A percentile compares a stretch with the other conserved stretches of the same genome.
Evolutionary conservation across 2,888 invertebrate genomes (phyloP).

Genomic region (Ochropleura plecta): DNA sequence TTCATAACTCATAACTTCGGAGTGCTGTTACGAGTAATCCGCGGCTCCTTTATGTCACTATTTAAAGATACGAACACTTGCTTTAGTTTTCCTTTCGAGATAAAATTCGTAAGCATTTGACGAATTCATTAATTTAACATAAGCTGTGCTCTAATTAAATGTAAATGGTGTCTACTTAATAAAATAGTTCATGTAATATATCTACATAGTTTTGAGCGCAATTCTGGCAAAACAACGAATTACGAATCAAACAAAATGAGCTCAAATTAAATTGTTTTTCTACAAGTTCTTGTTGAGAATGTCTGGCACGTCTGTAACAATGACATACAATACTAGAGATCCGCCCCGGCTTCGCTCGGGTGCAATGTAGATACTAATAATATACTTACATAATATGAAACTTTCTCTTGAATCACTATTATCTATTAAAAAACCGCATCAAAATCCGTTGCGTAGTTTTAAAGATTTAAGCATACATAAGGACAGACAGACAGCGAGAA

Average conservation of each 20-base stretch:
- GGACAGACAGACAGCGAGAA: no score
- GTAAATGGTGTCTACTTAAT: slow-evolving; percentile 22
- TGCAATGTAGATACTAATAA: no score
- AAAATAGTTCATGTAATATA: slow-evolving; percentile 10
- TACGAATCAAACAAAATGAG: slow-evolving; percentile 1
- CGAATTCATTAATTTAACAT: slow-evolving; percentile 28
- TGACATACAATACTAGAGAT: neutral
- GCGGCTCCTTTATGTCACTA: slow-evolving; percentile 28
- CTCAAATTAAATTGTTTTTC: slow-evolving; percentile 19
- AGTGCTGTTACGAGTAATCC: slow-evolving; percentile 43
- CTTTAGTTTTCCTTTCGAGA: slow-evolving; percentile 23
- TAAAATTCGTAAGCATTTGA: slow-evolving; percentile 18
- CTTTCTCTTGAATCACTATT: no score
- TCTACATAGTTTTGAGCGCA: neutral
- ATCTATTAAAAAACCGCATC: no score
- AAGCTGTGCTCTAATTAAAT: slow-evolving; percentile 16
- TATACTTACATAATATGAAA: no score
- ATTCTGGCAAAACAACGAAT: slow-evolving; percentile 13
- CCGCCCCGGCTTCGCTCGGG: no score
- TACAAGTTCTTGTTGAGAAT: slow-evolving; percentile 9
- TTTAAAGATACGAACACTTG: slow-evolving; percentile 32
- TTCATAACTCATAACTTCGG: slow-evolving; percentile 58
- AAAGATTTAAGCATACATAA: no score
- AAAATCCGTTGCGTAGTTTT: no score
- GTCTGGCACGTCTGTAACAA: neutral